These are phyloP conservation scores for Anolis sagrei DNA, from an alignment of 2,113 vertebrate species.

Conservation along the genomic window DNA sequence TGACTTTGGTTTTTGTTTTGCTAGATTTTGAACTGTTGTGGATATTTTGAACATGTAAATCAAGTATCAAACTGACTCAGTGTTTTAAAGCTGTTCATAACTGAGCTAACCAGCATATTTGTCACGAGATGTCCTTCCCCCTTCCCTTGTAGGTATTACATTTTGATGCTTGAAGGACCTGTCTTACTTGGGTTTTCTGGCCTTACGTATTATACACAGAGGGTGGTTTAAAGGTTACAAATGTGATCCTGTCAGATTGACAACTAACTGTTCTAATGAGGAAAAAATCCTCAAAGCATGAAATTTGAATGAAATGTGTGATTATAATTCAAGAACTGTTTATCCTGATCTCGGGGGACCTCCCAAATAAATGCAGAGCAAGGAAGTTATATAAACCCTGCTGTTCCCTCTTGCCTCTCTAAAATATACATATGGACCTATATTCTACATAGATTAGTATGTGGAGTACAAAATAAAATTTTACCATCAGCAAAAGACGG, in stretches of 20 bases:
- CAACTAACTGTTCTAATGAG: conserved; percentile 84
- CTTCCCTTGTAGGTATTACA: background rate
- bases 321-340: conserved; percentile 88
- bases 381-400: conserved; percentile 75
- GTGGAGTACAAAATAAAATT: conserved; percentile 52
- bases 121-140: background rate
- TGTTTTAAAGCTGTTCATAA: conserved; percentile 1
- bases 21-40: background rate
- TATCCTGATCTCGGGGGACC: conserved; percentile 78
- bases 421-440: conserved; percentile 32
- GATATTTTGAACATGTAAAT: background rate
- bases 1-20: conserved; percentile 3
- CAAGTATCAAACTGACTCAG: conserved; percentile 19
- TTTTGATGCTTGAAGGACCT: conserved; percentile 44
- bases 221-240: conserved; percentile 76
- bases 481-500: conserved; percentile 44
- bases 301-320: conserved; percentile 89
- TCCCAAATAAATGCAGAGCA: conserved; percentile 72
- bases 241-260: conserved; percentile 80
- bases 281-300: conserved; percentile 85
- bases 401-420: conserved; percentile 35
- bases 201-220: conserved; percentile 55
- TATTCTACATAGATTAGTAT: conserved; percentile 12
- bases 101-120: background rate
- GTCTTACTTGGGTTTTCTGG: conserved; percentile 24